phyloP scores from a whole-genome alignment of 2,113 vertebrate genomes.

The Phocoena phocoena region DNA sequence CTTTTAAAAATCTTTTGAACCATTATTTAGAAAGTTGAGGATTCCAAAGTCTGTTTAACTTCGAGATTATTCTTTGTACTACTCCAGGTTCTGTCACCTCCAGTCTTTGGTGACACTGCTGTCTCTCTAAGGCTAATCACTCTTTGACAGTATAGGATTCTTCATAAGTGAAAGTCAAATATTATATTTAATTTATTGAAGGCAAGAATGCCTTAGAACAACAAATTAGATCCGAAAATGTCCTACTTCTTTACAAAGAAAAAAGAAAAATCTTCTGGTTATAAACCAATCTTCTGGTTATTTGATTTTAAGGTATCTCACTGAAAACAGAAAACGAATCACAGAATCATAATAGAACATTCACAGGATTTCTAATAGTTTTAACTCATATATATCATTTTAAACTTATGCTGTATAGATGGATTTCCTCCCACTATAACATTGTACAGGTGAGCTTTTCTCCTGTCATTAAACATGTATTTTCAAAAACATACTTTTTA shows the following conservation, averaged over 20 bases:
- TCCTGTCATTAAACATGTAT: background rate
- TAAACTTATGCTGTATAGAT: background rate
- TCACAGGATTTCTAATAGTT: background rate
- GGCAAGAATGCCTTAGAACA: background rate
- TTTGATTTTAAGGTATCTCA: background rate
- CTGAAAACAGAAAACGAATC: background rate
- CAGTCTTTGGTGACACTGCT: background rate
- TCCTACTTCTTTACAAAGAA: background rate
- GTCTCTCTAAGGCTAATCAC: background rate
- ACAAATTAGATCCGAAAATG: background rate
- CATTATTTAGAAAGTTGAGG: background rate
- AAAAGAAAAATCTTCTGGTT: background rate
- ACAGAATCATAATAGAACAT: background rate
- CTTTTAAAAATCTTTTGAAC: background rate
- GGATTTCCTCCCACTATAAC: background rate
- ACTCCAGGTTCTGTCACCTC: no score
- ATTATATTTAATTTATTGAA: background rate
- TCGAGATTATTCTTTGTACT: background rate
- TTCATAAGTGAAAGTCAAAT: background rate
- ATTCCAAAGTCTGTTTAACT: background rate
- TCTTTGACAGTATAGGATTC: background rate
- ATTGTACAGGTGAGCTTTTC: background rate
- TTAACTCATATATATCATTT: background rate
- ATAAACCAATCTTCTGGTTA: background rate
- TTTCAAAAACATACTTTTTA: background rate